A percentile compares a stretch with the other conserved stretches of the same genome.
phyloP scores from a whole-genome alignment of 1,140 invertebrate species.

The Belonocnema kinseyi region DNA sequence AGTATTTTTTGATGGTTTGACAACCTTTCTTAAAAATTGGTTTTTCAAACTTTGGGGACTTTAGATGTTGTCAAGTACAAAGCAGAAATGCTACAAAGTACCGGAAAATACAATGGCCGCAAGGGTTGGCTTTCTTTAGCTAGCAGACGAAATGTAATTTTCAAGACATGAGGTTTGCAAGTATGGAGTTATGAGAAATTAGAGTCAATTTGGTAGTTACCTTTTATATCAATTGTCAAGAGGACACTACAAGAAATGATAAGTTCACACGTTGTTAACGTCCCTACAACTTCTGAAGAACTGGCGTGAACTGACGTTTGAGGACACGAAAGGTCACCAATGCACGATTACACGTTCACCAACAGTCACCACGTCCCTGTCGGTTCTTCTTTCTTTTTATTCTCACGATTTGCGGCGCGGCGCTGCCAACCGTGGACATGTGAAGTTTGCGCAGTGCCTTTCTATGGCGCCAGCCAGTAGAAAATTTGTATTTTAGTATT shows the following conservation, averaged over 20 bases:
- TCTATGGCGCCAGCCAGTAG: too few relatives aligned
- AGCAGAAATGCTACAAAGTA: too few relatives aligned
- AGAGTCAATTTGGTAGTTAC: slow-evolving; percentile 24
- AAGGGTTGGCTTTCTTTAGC: too few relatives aligned
- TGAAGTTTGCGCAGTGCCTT: too few relatives aligned
- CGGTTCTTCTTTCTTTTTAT: not conserved
- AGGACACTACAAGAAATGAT: not conserved
- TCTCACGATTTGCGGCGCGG: too few relatives aligned
- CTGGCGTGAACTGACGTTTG: slow-evolving; percentile 63
- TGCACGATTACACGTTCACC: slow-evolving; percentile 32
- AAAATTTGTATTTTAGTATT: too few relatives aligned
- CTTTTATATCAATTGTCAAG: slow-evolving; percentile 23
- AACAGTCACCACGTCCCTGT: not conserved
- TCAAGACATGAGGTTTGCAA: too few relatives aligned
- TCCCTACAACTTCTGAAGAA: slow-evolving; percentile 44
- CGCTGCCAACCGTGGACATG: too few relatives aligned
- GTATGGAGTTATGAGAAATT: not conserved
- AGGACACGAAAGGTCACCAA: slow-evolving; percentile 66
- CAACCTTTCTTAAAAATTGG: not conserved
- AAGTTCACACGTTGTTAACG: not conserved
- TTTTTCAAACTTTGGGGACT: not conserved
- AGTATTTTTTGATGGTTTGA: not conserved
- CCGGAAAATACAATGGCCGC: too few relatives aligned
- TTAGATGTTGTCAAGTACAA: not conserved
- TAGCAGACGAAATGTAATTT: too few relatives aligned